Conservation (phyloP, 2,797 vertebrate genomes). For the Coreius guichenoti region DNA sequence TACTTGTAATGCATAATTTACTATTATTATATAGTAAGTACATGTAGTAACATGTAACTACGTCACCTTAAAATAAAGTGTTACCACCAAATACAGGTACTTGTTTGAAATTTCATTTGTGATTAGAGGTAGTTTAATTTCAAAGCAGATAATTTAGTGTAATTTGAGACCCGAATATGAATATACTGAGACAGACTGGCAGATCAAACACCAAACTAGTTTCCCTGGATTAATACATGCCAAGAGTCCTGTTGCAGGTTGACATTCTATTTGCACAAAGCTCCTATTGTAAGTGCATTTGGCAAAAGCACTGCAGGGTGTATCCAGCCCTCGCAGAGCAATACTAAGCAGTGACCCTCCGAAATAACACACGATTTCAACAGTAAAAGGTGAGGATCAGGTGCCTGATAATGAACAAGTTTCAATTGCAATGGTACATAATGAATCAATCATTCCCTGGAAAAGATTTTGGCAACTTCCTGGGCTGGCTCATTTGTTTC, state of each 20-base stretch:
- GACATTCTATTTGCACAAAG: constrained; percentile 45
- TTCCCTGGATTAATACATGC: neutral
- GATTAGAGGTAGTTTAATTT: neutral
- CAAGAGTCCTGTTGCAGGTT: constrained; percentile 7
- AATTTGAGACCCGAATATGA: neutral
- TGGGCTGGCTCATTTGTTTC: neutral
- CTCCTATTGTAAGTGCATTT: constrained; percentile 33
- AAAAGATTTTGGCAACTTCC: neutral
- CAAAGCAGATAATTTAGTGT: neutral
- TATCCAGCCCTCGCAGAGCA: neutral
- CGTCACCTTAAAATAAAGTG: too few species aligned
- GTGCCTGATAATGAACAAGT: neutral
- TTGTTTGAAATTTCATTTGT: too few species aligned
- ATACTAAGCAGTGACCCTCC: neutral
- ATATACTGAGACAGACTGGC: neutral
- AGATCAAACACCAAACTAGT: constrained; percentile 8
- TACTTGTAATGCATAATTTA: too few species aligned
- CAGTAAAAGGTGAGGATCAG: neutral
- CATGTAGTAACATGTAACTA: too few species aligned
- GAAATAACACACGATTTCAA: neutral
- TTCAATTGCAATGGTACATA: constrained; percentile 1
- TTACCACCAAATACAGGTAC: too few species aligned
- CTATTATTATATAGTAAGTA: too few species aligned
- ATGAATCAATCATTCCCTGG: constrained; percentile 28
- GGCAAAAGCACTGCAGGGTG: constrained; percentile 30